These are phyloP conservation scores for Dryobota labecula DNA, from an alignment of 2,888 invertebrate genomes.

Conservation along the genomic window DNA sequence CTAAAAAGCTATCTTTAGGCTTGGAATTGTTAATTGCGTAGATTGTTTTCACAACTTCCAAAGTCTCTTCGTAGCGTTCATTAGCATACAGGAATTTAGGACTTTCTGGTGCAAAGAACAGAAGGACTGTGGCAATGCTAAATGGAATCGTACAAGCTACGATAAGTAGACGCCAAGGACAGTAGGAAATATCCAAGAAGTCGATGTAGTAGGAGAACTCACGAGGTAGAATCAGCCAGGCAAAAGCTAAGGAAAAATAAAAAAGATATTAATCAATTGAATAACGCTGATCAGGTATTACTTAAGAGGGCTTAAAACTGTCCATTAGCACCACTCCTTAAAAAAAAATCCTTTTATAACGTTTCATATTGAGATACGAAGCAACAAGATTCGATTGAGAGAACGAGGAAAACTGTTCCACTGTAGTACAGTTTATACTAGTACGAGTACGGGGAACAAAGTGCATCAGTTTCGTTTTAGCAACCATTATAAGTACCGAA, in stretches of 20 bases:
- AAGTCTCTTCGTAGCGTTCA: constrained; percentile 90
- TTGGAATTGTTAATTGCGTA: constrained; percentile 78
- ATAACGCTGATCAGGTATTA: background rate
- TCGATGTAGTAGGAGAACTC: constrained; percentile 83
- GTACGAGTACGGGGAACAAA: too few species aligned
- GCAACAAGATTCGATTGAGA: too few species aligned
- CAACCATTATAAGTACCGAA: too few species aligned
- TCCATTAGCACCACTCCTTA: too few species aligned
- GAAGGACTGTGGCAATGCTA: constrained; percentile 90
- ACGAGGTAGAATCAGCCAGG: constrained; percentile 93
- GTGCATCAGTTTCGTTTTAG: too few species aligned
- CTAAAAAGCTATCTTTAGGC: constrained; percentile 78
- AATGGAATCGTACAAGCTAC: constrained; percentile 92
- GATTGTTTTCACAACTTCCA: constrained; percentile 84
- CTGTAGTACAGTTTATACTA: too few species aligned
- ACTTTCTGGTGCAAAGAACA: constrained; percentile 93
- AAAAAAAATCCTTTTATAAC: too few species aligned
- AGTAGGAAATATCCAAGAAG: constrained; percentile 89
- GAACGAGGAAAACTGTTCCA: too few species aligned
- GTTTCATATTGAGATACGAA: too few species aligned
- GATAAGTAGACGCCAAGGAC: constrained; percentile 94
- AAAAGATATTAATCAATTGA: background rate
- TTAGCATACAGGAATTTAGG: constrained; percentile 93
- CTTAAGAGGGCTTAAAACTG: too few species aligned
- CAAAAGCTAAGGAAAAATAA: constrained; percentile 86